Base-by-base conservation (phyloP, 1,140 invertebrate genomes). In the Drosophila pseudoananassae region DNA sequence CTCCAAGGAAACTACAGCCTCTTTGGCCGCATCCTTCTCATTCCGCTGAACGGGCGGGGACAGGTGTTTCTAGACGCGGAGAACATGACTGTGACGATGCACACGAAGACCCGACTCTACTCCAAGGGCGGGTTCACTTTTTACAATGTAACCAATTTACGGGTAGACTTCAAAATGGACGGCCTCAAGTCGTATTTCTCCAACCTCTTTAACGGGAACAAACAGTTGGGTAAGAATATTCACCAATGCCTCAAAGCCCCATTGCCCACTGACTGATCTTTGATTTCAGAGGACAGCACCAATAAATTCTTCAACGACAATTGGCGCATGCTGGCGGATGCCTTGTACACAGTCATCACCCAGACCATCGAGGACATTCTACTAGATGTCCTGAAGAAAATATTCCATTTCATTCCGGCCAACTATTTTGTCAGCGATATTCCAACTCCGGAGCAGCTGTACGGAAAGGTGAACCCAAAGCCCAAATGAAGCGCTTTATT, bases 1-100 rank as follows among this genome's bases (percentile, higher is more conserved):
- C 94, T 96, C 25, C 94, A 95, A 79, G 94, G 95, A 2, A 94
- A 94, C 33, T 96, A 96, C 77, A 93, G 95, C 75, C 91, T 96
- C 10, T 93, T 94, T 69, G 95, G 95, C 7, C 94, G 95, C 78
- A 95, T 96, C 79, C 91, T 96, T 36, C 91, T 96, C 1, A 94
- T 96, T 63, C 95, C 95, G 1, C 90, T 96, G 25, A 93, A 95
- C 61, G 95, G 95, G 1, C 92, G 93, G 55, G 95, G 95, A 3
- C 92, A 93, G 50, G 95, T 95, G 58, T 95, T 94, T 92, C 93
- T 96, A 73, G 94, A 95, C 83, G 94, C 94, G 68, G 89, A 90
- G 1, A 92, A 92, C 61, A 83, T 91, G 84, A 91, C 94, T 10
- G 94, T 95, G 40, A 93, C 93, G 45, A 94, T 94, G 56, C 92